A percentile compares a stretch with the other conserved stretches of the same genome.
phyloP scores from a whole-genome alignment of 2,888 invertebrate genomes.

The Lacanobia oleracea region DNA sequence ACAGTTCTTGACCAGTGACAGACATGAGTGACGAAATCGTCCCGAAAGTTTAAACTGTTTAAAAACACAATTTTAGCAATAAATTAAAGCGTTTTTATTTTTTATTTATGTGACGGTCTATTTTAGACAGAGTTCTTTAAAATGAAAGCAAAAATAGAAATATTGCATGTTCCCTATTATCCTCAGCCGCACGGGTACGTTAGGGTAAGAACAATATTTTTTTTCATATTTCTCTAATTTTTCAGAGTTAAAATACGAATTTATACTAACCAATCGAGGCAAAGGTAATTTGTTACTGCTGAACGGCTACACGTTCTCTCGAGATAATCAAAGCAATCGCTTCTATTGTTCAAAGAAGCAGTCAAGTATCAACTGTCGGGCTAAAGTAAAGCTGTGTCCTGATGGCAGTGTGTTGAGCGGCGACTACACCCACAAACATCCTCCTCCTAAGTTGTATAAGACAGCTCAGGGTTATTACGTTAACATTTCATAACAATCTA shows the following conservation, averaged over 20 bases:
- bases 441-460: constrained; percentile 9
- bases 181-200: no score
- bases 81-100: no score
- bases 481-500: background rate
- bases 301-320: constrained; percentile 20
- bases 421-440: constrained; percentile 4
- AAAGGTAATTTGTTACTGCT: constrained; percentile 61
- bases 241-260: constrained; percentile 21
- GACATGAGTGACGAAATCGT: no score
- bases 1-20: no score
- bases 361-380: constrained; percentile 21
- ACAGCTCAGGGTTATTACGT: background rate
- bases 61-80: no score
- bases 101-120: no score
- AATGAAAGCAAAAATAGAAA: no score
- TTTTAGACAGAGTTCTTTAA: no score
- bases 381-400: constrained; percentile 8
- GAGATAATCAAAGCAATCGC: constrained; percentile 18
- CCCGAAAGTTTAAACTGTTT: no score
- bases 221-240: background rate
- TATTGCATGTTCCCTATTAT: no score
- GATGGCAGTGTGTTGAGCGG: constrained; percentile 2
- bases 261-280: constrained; percentile 46
- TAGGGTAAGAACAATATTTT: background rate
- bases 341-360: constrained; percentile 5